These are phyloP conservation scores for Pandemis heparana DNA, from an alignment of 2,888 invertebrate genomes.

Conservation along the genomic window DNA sequence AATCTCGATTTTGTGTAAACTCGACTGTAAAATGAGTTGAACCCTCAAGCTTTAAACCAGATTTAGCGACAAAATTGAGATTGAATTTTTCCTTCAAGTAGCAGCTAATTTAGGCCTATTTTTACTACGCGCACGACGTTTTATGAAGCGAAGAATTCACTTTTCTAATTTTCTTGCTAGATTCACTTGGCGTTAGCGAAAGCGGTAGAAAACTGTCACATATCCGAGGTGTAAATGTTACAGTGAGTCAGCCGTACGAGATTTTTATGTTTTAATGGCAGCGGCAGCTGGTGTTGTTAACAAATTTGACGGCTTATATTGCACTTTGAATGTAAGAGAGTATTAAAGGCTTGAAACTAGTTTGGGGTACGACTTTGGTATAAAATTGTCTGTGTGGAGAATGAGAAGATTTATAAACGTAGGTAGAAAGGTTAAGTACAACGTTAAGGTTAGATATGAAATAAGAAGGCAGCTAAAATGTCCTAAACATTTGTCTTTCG, in stretches of 20 bases:
- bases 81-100: neutral
- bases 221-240: slow-evolving; percentile 36
- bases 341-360: neutral
- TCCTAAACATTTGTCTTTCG: too few relatives aligned
- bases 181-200: slow-evolving; percentile 20
- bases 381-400: too few relatives aligned
- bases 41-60: neutral
- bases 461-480: too few relatives aligned
- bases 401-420: too few relatives aligned
- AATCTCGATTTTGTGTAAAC: too few relatives aligned
- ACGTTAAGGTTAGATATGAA: too few relatives aligned
- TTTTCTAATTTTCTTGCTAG: slow-evolving; percentile 29
- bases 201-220: slow-evolving; percentile 40
- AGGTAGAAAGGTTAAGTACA: too few relatives aligned
- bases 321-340: neutral
- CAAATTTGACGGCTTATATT: neutral
- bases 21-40: too few relatives aligned
- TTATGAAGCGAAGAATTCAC: slow-evolving; percentile 13
- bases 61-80: too few relatives aligned
- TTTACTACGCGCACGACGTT: neutral
- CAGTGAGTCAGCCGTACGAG: slow-evolving; percentile 30
- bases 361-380: neutral
- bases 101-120: neutral
- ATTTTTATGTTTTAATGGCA: slow-evolving; percentile 14
- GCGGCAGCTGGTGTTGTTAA: neutral